These are phyloP conservation scores for Luscinia megarhynchos DNA, from an alignment of 2,797 vertebrate genomes.

Conservation along the genomic window DNA sequence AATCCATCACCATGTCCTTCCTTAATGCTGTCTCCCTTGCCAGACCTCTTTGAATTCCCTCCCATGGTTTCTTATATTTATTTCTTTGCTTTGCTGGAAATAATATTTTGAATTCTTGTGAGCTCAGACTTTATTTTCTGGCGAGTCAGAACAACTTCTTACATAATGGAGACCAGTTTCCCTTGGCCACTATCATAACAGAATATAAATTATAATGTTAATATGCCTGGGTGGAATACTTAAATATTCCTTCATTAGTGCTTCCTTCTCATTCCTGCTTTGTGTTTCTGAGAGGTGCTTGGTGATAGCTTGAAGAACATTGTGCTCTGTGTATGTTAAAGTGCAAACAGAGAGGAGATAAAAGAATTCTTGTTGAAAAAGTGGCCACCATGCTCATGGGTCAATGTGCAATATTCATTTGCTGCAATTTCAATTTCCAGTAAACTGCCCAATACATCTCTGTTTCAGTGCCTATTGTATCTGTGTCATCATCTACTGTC, in stretches of 20 bases:
- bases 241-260: not conserved
- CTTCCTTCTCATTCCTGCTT: not conserved
- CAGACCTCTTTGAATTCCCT: not conserved
- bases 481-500: slow-evolving; percentile 48
- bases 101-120: not conserved
- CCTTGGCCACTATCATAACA: not conserved
- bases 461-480: slow-evolving; percentile 46
- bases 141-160: not conserved
- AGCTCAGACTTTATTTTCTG: not conserved
- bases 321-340: not conserved
- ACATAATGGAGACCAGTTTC: not conserved
- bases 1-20: not conserved
- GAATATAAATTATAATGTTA: slow-evolving; percentile 5
- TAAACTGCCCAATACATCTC: slow-evolving; percentile 32
- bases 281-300: not conserved
- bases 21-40: not conserved
- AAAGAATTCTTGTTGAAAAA: slow-evolving; percentile 24
- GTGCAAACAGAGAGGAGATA: not conserved
- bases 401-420: slow-evolving; percentile 35
- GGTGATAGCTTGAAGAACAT: not conserved
- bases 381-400: not conserved
- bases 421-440: slow-evolving; percentile 46
- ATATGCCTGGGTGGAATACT: not conserved
- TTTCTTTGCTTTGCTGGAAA: slow-evolving; percentile 9
- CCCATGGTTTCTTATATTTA: not conserved